A percentile compares a stretch with the other conserved stretches of the same genome.
Conservation (phyloP, 2,797 vertebrate species). For the Smutsia temminckii region DNA sequence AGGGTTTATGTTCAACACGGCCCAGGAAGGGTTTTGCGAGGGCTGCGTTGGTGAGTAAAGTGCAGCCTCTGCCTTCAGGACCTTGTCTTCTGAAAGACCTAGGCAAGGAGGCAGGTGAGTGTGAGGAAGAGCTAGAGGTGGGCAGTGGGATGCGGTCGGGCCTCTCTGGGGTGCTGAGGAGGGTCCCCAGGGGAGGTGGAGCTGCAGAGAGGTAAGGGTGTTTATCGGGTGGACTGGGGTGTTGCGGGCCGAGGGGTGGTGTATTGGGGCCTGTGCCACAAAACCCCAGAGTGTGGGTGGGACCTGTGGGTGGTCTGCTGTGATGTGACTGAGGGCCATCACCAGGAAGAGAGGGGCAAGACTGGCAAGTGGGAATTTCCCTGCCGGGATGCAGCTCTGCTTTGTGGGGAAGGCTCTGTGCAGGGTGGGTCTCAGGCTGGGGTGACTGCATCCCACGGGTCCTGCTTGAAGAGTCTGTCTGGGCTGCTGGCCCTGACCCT, state of each 20-base stretch:
- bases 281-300: neutral
- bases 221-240: neutral
- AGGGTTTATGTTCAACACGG: neutral
- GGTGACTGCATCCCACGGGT: accelerated
- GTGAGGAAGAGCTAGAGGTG: neutral
- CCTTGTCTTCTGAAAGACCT: neutral
- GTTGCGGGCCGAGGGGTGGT: accelerated
- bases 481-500: too few relatives aligned
- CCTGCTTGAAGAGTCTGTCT: neutral
- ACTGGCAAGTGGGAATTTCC: neutral
- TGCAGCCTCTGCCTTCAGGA: neutral
- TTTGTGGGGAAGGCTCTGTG: neutral
- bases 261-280: neutral
- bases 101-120: neutral
- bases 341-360: neutral
- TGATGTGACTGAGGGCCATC: neutral
- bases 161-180: too few relatives aligned
- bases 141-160: accelerated
- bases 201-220: neutral
- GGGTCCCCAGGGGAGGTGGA: neutral
- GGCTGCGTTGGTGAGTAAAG: neutral
- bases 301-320: neutral
- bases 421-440: neutral
- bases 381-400: neutral
- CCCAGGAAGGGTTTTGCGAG: neutral